Conservation (phyloP, 2,888 invertebrate species). For the Ochropleura leucogaster region DNA sequence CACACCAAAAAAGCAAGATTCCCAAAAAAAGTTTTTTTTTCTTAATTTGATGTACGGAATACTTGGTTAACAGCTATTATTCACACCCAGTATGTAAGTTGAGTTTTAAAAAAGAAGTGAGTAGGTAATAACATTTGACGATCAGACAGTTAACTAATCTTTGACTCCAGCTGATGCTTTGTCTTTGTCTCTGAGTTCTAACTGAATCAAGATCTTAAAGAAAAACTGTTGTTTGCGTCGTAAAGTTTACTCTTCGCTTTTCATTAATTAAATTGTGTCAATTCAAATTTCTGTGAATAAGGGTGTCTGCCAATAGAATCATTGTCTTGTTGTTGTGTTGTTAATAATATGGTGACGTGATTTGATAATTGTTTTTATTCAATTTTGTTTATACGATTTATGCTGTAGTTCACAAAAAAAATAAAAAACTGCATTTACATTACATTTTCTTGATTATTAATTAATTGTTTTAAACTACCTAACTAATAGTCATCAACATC, state of each 20-base stretch:
- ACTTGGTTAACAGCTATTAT: not conserved
- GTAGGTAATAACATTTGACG: conserved; percentile 9
- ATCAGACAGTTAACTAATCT: conserved; percentile 50
- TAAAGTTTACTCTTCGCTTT: conserved; percentile 72
- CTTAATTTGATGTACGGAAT: not conserved
- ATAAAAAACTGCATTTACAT: too few species aligned
- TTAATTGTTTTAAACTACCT: too few species aligned
- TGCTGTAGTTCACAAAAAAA: too few species aligned
- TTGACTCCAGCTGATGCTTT: conserved; percentile 61
- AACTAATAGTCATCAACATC: too few species aligned
- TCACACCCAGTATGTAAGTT: not conserved
- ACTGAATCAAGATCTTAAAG: conserved; percentile 77
- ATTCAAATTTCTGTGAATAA: conserved; percentile 66
- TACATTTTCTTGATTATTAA: too few species aligned
- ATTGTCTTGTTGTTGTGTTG: conserved; percentile 24
- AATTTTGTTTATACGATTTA: not conserved
- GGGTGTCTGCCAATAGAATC: conserved; percentile 47
- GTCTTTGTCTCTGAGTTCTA: conserved; percentile 72
- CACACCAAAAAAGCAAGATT: not conserved
- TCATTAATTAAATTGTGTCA: conserved; percentile 74
- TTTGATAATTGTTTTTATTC: conserved; percentile 40
- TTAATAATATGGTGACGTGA: conserved; percentile 16
- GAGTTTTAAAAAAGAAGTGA: not conserved
- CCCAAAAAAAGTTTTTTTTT: not conserved
- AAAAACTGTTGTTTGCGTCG: conserved; percentile 72